Evolutionary conservation across 2,797 vertebrate species (phyloP).

Genomic region (Ctenochaetus hawaiiensis): DNA sequence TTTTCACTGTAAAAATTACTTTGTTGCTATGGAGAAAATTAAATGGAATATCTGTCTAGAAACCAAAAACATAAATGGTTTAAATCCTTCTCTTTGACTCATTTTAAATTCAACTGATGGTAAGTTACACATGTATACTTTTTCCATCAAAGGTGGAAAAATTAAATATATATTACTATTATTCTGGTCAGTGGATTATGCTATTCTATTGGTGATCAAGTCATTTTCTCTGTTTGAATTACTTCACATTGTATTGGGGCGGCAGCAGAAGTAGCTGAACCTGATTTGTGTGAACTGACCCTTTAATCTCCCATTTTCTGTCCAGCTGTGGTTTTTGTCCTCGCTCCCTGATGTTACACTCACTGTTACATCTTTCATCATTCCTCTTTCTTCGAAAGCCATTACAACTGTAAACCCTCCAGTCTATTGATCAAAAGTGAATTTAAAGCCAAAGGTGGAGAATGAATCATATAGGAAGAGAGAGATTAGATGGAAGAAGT

Average conservation of each 20-base stretch:
- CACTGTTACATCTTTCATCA: slow-evolving; percentile 30
- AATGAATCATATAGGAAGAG: slow-evolving; percentile 19
- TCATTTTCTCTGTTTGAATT: not conserved
- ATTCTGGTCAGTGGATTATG: too few species aligned
- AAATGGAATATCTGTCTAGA: slow-evolving; percentile 32
- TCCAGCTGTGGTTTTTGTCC: not conserved
- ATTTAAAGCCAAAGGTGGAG: slow-evolving; percentile 22
- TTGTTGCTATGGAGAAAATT: slow-evolving; percentile 35
- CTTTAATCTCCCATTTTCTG: slow-evolving; percentile 15
- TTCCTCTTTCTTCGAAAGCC: slow-evolving; percentile 18
- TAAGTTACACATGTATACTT: not conserved
- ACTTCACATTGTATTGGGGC: not conserved
- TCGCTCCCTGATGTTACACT: not conserved
- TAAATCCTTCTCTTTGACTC: slow-evolving; percentile 13
- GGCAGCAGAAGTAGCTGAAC: not conserved
- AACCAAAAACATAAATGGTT: slow-evolving; percentile 27
- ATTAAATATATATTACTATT: slow-evolving; percentile 6
- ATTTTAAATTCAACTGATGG: slow-evolving; percentile 17
- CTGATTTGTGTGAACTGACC: not conserved
- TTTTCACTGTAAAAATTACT: slow-evolving; percentile 42
- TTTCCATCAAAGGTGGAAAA: slow-evolving; percentile 8
- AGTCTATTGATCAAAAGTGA: slow-evolving; percentile 38
- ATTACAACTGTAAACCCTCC: slow-evolving; percentile 16
- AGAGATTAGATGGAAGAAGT: slow-evolving; percentile 1
- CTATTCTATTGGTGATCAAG: too few species aligned